A percentile compares a stretch with the other conserved stretches of the same genome.
These are phyloP conservation scores for Drosophila bocqueti DNA, from an alignment of 1,140 invertebrate species.

Conservation along the genomic window DNA sequence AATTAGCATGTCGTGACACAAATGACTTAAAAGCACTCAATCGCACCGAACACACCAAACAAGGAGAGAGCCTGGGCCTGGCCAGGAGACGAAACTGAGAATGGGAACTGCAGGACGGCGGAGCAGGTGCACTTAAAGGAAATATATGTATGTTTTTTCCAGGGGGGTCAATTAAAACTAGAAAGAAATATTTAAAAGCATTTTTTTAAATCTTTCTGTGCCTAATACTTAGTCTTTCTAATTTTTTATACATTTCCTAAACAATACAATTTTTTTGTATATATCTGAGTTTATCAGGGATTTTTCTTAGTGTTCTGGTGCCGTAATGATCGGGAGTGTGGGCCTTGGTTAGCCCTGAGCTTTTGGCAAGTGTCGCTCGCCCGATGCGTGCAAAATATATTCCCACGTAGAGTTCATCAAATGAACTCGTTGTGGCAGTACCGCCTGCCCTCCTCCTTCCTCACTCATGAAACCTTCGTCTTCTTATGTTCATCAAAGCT, in stretches of 20 bases:
- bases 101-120: neutral
- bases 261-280: no score
- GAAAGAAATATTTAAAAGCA: no score
- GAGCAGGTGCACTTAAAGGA: conserved; percentile 15
- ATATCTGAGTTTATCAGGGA: neutral
- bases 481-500: no score
- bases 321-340: conserved; percentile 21
- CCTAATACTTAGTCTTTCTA: no score
- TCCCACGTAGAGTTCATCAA: conserved; percentile 81
- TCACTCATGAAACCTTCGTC: neutral
- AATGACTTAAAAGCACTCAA: conserved; percentile 84
- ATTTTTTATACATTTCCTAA: neutral
- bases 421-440: conserved; percentile 78
- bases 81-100: conserved; percentile 19
- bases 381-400: conserved; percentile 79
- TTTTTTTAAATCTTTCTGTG: no score
- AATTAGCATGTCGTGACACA: conserved; percentile 84
- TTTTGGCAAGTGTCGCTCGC: conserved; percentile 76
- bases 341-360: conserved; percentile 30
- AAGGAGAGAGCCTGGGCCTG: conserved; percentile 25
- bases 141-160: neutral
- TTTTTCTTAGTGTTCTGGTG: conserved; percentile 18
- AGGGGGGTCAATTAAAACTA: no score
- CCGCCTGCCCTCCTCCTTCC: neutral
- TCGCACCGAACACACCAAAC: conserved; percentile 63